phyloP scores from a whole-genome alignment of 2,113 vertebrate species.

The Notarius quadriscutis region DNA sequence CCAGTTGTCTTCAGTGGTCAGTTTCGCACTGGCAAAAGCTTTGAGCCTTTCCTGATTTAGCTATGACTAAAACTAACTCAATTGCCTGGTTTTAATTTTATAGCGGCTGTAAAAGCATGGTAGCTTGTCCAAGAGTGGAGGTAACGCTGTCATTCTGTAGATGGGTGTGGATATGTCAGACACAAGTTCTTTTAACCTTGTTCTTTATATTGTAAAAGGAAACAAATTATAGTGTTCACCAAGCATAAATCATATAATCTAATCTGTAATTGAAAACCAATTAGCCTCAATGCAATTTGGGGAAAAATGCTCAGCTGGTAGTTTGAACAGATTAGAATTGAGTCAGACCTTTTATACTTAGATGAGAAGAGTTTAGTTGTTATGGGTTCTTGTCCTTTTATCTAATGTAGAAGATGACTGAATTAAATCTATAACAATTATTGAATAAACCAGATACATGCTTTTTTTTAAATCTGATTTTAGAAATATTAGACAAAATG shows the following conservation, averaged over 20 bases:
- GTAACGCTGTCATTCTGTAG: constrained; percentile 10
- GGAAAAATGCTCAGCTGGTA: neutral
- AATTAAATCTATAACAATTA: neutral
- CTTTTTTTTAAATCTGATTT: neutral
- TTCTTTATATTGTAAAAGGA: constrained; percentile 6
- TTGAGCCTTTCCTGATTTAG: neutral
- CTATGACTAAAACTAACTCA: constrained; percentile 1
- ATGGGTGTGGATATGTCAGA: neutral
- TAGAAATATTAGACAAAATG: neutral
- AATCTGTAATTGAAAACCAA: neutral
- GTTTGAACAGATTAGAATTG: neutral
- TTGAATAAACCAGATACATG: neutral
- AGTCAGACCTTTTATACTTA: neutral
- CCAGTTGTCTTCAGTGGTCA: neutral
- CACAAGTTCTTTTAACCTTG: neutral
- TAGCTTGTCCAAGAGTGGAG: neutral
- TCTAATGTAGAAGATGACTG: neutral
- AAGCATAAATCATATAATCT: constrained; percentile 5
- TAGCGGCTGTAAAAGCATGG: constrained; percentile 24
- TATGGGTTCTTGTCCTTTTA: neutral
- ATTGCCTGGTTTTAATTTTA: constrained; percentile 29
- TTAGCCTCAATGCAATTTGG: neutral
- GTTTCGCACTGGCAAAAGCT: neutral
- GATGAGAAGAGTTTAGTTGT: neutral
- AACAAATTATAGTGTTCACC: neutral